These are phyloP conservation scores for Pluvialis apricaria DNA, from an alignment of 2,113 vertebrate species.

Conservation along the genomic window DNA sequence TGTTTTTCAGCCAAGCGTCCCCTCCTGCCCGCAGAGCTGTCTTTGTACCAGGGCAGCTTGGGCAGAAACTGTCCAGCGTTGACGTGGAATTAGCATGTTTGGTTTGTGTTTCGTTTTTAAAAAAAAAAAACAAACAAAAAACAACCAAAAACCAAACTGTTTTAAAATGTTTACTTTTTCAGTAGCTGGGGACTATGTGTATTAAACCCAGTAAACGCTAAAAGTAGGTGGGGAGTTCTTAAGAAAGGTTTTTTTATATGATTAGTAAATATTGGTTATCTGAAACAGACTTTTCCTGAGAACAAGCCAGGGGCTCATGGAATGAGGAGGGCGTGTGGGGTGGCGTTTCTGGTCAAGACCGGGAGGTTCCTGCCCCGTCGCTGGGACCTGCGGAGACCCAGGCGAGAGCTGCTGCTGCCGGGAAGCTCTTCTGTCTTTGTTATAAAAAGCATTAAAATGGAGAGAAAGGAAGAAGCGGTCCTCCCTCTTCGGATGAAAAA, in stretches of 20 bases:
- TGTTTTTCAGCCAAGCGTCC: not conserved
- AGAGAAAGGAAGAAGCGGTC: not conserved
- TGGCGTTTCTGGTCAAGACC: not conserved
- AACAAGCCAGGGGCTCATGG: not conserved
- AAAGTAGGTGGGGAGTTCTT: not conserved
- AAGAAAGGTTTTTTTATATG: not conserved
- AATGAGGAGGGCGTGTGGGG: fast-evolving
- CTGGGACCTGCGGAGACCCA: not conserved
- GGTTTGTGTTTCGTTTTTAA: not conserved
- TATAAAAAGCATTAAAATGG: not conserved
- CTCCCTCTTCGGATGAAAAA: not conserved
- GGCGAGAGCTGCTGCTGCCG: not conserved
- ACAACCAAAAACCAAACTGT: too few relatives aligned
- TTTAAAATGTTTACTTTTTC: fast-evolving
- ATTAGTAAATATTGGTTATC: not conserved
- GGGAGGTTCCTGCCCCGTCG: not conserved
- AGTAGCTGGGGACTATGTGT: not conserved
- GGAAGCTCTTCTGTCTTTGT: not conserved
- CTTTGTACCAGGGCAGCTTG: not conserved
- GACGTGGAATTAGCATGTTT: not conserved
- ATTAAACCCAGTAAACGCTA: not conserved
- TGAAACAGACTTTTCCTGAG: not conserved
- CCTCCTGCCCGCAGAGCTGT: not conserved
- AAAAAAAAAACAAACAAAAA: not conserved
- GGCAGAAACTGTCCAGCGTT: not conserved